Evolutionary conservation across 2,888 invertebrate species (phyloP).

Genomic region (Hydroisotoma schaefferi): DNA sequence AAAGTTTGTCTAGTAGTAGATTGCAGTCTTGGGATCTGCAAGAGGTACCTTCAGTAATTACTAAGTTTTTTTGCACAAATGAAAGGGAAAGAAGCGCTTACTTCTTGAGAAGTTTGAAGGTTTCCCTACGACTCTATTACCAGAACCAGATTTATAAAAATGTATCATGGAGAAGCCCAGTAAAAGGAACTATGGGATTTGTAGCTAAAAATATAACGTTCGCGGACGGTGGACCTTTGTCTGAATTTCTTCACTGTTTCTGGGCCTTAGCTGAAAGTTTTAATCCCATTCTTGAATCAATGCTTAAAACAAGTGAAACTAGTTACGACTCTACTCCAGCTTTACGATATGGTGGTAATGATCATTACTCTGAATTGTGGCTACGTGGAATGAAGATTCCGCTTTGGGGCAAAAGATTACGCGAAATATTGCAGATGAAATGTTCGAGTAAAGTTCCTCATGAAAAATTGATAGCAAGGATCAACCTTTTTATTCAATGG

Average conservation of each 20-base stretch:
- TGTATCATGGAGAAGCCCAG: not conserved
- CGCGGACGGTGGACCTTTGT: constrained; percentile 30
- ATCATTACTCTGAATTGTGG: constrained; percentile 35
- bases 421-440: constrained; percentile 21
- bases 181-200: constrained; percentile 31
- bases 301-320: not conserved
- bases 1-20: constrained; percentile 52
- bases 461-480: constrained; percentile 44
- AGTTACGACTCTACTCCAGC: not conserved
- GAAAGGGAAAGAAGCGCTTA: constrained; percentile 12
- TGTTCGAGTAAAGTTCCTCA: constrained; percentile 29
- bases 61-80: constrained; percentile 28
- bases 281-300: not conserved
- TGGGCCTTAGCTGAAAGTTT: constrained; percentile 15
- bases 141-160: constrained; percentile 24
- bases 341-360: too few relatives aligned
- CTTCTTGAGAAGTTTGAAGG: constrained; percentile 21
- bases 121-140: constrained; percentile 25
- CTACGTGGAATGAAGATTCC: constrained; percentile 32
- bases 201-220: constrained; percentile 26
- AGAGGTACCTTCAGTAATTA: constrained; percentile 36
- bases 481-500: constrained; percentile 41
- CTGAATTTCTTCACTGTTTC: constrained; percentile 31
- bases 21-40: constrained; percentile 33
- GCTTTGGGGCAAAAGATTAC: constrained; percentile 38